Conservation (phyloP, 2,113 vertebrate genomes). For the Daphoenositta chrysoptera region DNA sequence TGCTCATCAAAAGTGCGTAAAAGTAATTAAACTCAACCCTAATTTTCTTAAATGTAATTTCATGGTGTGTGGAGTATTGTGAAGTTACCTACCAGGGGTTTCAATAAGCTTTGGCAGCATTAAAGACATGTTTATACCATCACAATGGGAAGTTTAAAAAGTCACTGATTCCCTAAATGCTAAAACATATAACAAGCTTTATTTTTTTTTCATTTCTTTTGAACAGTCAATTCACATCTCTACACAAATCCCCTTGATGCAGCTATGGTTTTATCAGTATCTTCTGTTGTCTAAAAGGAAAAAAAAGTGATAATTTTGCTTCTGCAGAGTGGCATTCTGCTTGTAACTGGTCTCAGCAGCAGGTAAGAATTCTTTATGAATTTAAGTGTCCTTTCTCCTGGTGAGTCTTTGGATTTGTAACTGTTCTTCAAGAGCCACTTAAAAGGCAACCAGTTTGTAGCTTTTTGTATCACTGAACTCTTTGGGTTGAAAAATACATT, state of each 20-base stretch:
- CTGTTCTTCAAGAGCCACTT: background rate
- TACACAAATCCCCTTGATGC: background rate
- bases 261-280: background rate
- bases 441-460: background rate
- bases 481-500: background rate
- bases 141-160: slow-evolving; percentile 24
- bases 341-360: background rate
- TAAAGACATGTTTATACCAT: background rate
- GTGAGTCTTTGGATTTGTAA: background rate
- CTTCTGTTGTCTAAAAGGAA: background rate
- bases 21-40: slow-evolving; percentile 42
- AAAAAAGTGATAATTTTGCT: background rate
- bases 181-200: background rate
- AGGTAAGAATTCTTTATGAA: background rate
- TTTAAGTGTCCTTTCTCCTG: background rate
- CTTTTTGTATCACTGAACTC: background rate
- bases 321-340: background rate
- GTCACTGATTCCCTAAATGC: background rate
- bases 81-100: background rate
- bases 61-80: background rate
- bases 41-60: slow-evolving; percentile 52
- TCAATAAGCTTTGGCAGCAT: slow-evolving; percentile 3
- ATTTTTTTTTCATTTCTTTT: background rate
- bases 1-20: background rate
- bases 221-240: background rate